Conservation (phyloP, 2,888 invertebrate genomes). For the Mechanitis messenoides region DNA sequence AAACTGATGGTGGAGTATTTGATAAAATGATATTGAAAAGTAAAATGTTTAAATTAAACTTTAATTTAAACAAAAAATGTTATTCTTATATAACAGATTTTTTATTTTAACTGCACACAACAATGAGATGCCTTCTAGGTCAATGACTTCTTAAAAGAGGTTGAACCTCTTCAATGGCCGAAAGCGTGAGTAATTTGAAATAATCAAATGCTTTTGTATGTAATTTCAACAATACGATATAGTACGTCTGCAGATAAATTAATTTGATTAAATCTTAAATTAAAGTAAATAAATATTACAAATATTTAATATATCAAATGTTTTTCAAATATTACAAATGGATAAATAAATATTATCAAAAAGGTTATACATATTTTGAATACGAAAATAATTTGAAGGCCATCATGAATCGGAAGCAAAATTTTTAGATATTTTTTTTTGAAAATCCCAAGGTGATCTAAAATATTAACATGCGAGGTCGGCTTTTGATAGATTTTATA, state of each 20-base stretch:
- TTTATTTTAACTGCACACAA: background rate
- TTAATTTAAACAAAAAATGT: too few relatives aligned
- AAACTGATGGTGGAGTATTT: too few relatives aligned
- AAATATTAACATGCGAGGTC: background rate
- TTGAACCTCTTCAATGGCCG: conserved; percentile 14
- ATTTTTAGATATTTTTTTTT: background rate
- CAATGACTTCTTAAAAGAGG: conserved; percentile 33
- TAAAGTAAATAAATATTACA: background rate
- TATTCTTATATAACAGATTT: too few relatives aligned
- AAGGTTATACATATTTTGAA: background rate
- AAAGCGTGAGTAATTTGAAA: conserved; percentile 18
- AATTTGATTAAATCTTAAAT: background rate
- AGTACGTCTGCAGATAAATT: too few relatives aligned
- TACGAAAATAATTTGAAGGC: background rate
- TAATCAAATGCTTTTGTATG: conserved; percentile 1
- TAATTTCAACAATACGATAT: conserved; percentile 1
- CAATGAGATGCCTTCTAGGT: conserved; percentile 35
- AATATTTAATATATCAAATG: background rate
- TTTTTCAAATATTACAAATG: too few relatives aligned
- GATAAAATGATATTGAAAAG: too few relatives aligned
- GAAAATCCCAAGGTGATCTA: conserved; percentile 4
- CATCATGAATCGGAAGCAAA: conserved; percentile 1
- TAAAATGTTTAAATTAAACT: too few relatives aligned
- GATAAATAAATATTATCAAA: background rate
- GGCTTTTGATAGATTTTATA: background rate